phyloP scores from a whole-genome alignment of 2,888 invertebrate genomes.

The Microchrysa polita region DNA sequence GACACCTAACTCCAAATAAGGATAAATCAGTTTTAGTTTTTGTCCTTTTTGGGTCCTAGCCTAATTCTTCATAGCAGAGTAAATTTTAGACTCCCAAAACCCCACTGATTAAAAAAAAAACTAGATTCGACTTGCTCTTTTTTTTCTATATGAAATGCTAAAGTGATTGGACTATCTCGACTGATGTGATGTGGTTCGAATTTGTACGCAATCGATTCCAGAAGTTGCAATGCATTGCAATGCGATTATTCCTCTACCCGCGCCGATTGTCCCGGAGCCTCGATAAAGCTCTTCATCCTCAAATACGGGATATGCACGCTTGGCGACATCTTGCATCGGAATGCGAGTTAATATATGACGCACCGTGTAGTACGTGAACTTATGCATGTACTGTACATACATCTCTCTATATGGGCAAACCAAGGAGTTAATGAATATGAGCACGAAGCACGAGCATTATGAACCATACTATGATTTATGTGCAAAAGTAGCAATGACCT shows the following conservation, averaged over 20 bases:
- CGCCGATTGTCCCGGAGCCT: neutral
- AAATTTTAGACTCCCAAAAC: too few relatives aligned
- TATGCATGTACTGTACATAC: too few relatives aligned
- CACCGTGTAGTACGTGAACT: constrained; percentile 18
- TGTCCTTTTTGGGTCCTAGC: too few relatives aligned
- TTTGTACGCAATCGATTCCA: constrained; percentile 38
- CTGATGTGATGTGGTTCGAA: constrained; percentile 34
- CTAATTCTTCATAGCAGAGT: too few relatives aligned
- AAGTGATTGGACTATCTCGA: constrained; percentile 29
- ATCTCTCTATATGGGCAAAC: too few relatives aligned
- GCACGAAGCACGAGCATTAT: too few relatives aligned
- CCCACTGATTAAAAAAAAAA: too few relatives aligned
- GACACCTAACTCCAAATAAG: too few relatives aligned
- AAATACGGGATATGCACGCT: constrained; percentile 14
- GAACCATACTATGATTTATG: constrained; percentile 30
- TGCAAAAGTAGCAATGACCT: constrained; percentile 43
- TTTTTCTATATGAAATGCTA: too few relatives aligned
- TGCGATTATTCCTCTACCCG: constrained; percentile 1
- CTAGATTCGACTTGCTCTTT: too few relatives aligned
- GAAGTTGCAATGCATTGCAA: neutral
- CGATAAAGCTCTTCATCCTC: neutral
- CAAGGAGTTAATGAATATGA: constrained; percentile 22
- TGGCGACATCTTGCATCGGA: constrained; percentile 39
- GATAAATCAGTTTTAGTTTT: too few relatives aligned
- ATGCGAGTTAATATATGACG: constrained; percentile 39